A percentile compares a stretch with the other conserved stretches of the same genome.
Evolutionary conservation across 2,113 vertebrate genomes (phyloP).

Genomic region (Microcebus griseorufus): DNA sequence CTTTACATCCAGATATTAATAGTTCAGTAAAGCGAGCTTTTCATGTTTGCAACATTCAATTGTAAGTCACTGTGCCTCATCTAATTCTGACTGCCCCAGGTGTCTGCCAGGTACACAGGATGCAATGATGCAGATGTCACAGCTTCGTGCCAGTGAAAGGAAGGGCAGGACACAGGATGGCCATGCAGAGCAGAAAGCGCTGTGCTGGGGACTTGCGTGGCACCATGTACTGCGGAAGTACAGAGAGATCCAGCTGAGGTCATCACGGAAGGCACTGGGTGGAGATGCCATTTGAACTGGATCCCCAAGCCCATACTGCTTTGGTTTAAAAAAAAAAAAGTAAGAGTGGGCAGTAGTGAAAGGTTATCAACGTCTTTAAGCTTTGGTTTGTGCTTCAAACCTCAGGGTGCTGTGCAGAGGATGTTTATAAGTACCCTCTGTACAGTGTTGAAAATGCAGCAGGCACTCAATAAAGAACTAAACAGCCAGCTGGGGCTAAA

Average conservation of each 20-base stretch:
- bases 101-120: background rate
- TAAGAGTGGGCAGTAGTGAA: background rate
- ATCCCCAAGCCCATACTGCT: background rate
- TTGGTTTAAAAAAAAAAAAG: background rate
- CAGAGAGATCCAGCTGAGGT: too few species aligned
- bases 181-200: rapidly evolving
- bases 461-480: background rate
- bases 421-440: background rate
- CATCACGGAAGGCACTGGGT: background rate
- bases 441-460: background rate
- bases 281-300: background rate
- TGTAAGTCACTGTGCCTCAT: background rate
- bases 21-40: background rate
- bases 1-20: background rate
- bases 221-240: rapidly evolving
- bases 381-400: background rate
- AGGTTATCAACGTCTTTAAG: background rate
- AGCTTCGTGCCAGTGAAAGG: background rate
- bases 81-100: background rate
- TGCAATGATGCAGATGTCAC: background rate
- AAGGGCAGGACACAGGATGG: background rate
- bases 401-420: rapidly evolving
- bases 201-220: background rate
- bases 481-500: background rate
- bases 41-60: background rate